A percentile compares a stretch with the other conserved stretches of the same genome.
These are phyloP conservation scores for Myripristis murdjan DNA, from an alignment of 2,797 vertebrate genomes.

Conservation along the genomic window DNA sequence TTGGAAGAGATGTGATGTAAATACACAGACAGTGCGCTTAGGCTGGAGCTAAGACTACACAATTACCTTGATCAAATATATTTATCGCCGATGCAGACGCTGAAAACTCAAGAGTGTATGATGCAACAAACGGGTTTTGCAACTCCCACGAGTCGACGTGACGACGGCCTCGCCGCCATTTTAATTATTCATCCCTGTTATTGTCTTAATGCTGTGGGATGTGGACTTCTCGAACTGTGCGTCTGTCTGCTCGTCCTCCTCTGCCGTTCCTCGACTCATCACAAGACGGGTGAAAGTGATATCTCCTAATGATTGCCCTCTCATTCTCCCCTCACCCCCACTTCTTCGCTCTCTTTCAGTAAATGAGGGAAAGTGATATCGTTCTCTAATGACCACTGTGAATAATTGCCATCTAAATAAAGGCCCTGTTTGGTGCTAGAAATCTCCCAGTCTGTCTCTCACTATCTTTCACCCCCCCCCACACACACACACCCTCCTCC, in stretches of 20 bases:
- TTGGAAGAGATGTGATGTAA: constrained; percentile 43
- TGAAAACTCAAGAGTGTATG: constrained; percentile 6
- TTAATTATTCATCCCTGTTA: constrained; percentile 76
- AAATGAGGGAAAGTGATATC: constrained; percentile 90
- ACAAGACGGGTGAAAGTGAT: constrained; percentile 85
- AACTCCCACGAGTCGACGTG: constrained; percentile 30
- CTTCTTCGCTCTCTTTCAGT: constrained; percentile 83
- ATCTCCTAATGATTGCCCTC: constrained; percentile 87
- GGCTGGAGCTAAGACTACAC: constrained; percentile 30
- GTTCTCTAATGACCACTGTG: constrained; percentile 87
- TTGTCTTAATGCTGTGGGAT: constrained; percentile 71
- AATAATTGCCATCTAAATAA: constrained; percentile 90
- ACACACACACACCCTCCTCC: too few relatives aligned
- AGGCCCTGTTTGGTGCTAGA: constrained; percentile 83
- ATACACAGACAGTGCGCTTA: constrained; percentile 42
- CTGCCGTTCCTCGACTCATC: constrained; percentile 70
- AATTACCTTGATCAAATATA: constrained; percentile 51
- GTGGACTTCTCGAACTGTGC: constrained; percentile 55
- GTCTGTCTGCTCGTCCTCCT: constrained; percentile 42
- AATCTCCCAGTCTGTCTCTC: constrained; percentile 63
- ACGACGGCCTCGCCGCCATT: constrained; percentile 47
- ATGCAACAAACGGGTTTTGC: constrained; percentile 30
- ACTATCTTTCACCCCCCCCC: constrained; percentile 32
- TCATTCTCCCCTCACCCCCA: constrained; percentile 45
- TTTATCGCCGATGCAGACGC: constrained; percentile 13